These are phyloP conservation scores for Leuciscus waleckii DNA, from an alignment of 2,797 vertebrate genomes.

Conservation along the genomic window DNA sequence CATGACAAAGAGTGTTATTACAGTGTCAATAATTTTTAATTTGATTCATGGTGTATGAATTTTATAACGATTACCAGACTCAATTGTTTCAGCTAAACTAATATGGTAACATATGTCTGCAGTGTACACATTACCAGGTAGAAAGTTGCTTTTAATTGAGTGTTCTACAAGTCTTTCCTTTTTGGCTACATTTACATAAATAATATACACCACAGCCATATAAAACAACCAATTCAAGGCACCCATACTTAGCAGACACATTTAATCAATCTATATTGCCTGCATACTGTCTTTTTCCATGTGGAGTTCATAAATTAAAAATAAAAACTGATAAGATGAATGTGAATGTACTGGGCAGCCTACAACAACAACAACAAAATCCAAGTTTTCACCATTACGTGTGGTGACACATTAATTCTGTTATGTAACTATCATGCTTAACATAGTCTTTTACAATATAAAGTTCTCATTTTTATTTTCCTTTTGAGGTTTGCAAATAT, in stretches of 20 bases:
- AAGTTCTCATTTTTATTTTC: conserved; percentile 27
- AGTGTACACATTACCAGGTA: conserved; percentile 44
- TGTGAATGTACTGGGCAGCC: conserved; percentile 24
- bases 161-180: conserved; percentile 46
- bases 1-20: not conserved
- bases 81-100: conserved; percentile 27
- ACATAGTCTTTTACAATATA: not conserved
- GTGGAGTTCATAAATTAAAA: conserved; percentile 61
- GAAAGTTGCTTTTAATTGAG: conserved; percentile 47
- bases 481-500: not conserved
- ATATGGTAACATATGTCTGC: conserved; percentile 28
- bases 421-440: conserved; percentile 20
- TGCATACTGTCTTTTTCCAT: conserved; percentile 41
- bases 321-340: conserved; percentile 35
- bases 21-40: conserved; percentile 47
- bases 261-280: conserved; percentile 58
- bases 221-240: conserved; percentile 65
- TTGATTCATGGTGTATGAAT: conserved; percentile 34
- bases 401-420: not conserved
- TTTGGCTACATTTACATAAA: conserved; percentile 54
- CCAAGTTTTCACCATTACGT: conserved; percentile 4
- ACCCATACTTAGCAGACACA: conserved; percentile 65
- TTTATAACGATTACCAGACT: conserved; percentile 49
- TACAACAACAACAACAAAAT: conserved; percentile 18
- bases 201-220: conserved; percentile 58